Percentiles rank a stretch among this genome's conserved stretches.
phyloP scores from a whole-genome alignment of 2,797 vertebrate genomes.

The Lepus oiostolus region DNA sequence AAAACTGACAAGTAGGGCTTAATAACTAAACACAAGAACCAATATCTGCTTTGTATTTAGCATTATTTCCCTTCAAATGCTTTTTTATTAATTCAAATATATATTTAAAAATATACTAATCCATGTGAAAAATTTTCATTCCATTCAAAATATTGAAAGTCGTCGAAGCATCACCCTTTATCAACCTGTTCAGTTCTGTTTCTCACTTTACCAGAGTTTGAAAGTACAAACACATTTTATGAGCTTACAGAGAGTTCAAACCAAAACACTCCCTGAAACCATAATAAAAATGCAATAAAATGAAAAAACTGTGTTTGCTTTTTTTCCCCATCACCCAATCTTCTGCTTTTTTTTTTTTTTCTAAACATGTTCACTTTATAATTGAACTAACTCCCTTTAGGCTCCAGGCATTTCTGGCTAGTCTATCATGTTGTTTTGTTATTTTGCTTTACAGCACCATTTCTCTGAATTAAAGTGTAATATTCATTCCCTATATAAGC shows the following conservation, averaged over 20 bases:
- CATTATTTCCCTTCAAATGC: background rate
- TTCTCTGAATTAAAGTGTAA: constrained; percentile 51
- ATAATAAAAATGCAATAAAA: constrained; percentile 48
- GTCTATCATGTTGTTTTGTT: background rate
- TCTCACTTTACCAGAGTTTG: background rate
- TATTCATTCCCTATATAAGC: background rate
- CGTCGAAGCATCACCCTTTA: background rate
- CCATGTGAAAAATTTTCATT: background rate
- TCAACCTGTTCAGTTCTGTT: background rate
- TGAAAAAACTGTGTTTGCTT: background rate
- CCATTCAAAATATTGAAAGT: background rate
- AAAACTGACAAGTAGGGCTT: background rate
- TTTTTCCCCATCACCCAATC: background rate
- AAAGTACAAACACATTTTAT: constrained; percentile 18
- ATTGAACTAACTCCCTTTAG: constrained; percentile 34
- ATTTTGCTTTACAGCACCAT: constrained; percentile 26
- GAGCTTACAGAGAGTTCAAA: constrained; percentile 11
- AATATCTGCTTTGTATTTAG: background rate
- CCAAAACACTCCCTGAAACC: constrained; percentile 9
- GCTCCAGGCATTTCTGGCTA: background rate
- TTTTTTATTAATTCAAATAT: background rate
- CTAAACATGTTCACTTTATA: background rate
- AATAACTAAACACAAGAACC: background rate
- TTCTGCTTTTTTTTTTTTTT: background rate
- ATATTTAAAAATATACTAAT: background rate